Percentiles rank a stretch among this genome's conserved stretches.
phyloP scores from a whole-genome alignment of 2,797 vertebrate species.

The Gephyroberyx darwinii region DNA sequence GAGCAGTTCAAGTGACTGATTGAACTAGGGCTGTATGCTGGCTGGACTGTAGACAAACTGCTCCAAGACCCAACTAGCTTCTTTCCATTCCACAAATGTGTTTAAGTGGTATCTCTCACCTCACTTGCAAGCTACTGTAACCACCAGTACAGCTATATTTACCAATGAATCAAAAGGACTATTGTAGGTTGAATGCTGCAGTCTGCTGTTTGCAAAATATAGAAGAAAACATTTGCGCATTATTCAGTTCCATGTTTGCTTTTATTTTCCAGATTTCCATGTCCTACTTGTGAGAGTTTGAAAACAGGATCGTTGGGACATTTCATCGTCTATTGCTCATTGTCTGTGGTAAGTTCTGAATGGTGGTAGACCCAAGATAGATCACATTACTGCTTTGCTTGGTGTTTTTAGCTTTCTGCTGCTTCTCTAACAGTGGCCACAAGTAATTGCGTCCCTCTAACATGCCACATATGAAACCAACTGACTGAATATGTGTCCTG shows the following conservation, averaged over 20 bases:
- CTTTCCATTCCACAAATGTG: conserved; percentile 46
- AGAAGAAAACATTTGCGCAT: conserved; percentile 31
- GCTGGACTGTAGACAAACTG: conserved; percentile 23
- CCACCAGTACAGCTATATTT: conserved; percentile 67
- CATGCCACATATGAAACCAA: conserved; percentile 1
- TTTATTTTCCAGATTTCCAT: conserved; percentile 76
- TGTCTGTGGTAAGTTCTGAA: conserved; percentile 69
- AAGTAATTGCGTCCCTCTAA: not conserved
- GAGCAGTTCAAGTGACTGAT: conserved; percentile 27
- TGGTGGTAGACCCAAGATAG: not conserved
- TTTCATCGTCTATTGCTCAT: conserved; percentile 44
- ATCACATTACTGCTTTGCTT: not conserved
- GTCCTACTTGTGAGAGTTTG: conserved; percentile 70
- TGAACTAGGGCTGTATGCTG: conserved; percentile 8
- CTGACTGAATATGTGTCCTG: conserved; percentile 3
- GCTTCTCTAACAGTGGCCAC: not conserved
- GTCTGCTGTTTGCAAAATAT: conserved; percentile 39
- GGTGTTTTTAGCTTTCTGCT: not conserved
- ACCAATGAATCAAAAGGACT: conserved; percentile 61
- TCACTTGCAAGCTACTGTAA: conserved; percentile 57
- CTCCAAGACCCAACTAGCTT: conserved; percentile 18
- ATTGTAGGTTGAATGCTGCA: conserved; percentile 52
- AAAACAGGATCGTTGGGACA: conserved; percentile 63
- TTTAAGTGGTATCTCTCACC: conserved; percentile 53
- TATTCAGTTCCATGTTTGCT: conserved; percentile 36